These are phyloP conservation scores for Chorisops tibialis DNA, from an alignment of 2,888 invertebrate species.

Conservation along the genomic window DNA sequence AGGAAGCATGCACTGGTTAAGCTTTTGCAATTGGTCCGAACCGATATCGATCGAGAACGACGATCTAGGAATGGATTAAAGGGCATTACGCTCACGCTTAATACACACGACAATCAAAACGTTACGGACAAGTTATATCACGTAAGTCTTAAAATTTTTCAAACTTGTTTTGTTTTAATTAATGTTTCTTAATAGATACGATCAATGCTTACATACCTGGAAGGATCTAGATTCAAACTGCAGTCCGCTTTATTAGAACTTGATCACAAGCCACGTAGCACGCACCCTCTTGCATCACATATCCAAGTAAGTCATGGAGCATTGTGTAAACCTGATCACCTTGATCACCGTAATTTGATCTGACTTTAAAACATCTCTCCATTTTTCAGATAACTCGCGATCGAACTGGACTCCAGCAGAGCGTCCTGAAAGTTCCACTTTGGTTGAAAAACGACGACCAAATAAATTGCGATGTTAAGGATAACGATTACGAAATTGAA, in stretches of 20 bases:
- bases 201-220: slow-evolving; percentile 87
- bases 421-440: slow-evolving; percentile 70
- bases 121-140: slow-evolving; percentile 90
- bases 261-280: slow-evolving; percentile 71
- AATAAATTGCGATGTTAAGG: slow-evolving; percentile 34
- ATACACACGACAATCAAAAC: slow-evolving; percentile 86
- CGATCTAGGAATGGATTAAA: slow-evolving; percentile 87
- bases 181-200: slow-evolving; percentile 63
- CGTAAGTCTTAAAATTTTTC: slow-evolving; percentile 56
- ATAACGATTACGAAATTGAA: slow-evolving; percentile 35
- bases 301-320: slow-evolving; percentile 58
- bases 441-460: slow-evolving; percentile 52
- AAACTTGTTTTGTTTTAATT: neutral
- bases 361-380: neutral
- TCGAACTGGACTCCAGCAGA: slow-evolving; percentile 84
- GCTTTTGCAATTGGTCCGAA: slow-evolving; percentile 78
- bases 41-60: slow-evolving; percentile 84
- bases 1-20: slow-evolving; percentile 83
- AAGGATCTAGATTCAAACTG: slow-evolving; percentile 86
- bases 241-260: slow-evolving; percentile 77
- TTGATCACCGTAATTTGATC: too few species aligned
- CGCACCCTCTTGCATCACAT: slow-evolving; percentile 80
- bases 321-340: too few species aligned
- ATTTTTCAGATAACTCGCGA: slow-evolving; percentile 70
- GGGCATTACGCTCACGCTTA: slow-evolving; percentile 84